Percentiles rank a stretch among this genome's conserved stretches.
Evolutionary conservation across 2,113 vertebrate species (phyloP).

Genomic region (Ploceus nigricollis): DNA sequence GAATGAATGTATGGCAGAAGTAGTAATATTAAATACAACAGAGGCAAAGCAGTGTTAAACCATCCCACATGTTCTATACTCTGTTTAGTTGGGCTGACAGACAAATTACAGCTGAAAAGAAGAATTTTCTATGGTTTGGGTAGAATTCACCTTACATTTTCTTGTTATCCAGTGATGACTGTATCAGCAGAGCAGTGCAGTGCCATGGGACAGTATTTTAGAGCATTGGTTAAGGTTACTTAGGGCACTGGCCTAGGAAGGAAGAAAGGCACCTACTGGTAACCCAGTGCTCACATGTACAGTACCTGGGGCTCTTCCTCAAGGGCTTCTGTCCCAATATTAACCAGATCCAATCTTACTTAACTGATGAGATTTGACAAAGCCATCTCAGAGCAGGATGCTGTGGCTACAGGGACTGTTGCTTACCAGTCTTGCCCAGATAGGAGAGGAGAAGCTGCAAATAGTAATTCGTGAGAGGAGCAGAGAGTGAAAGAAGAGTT

Average conservation of each 20-base stretch:
- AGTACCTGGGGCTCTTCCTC: background rate
- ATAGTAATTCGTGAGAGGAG: rapidly evolving
- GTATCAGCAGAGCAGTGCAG: background rate
- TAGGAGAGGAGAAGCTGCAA: background rate
- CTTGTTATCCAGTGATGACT: background rate
- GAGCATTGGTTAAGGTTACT: background rate
- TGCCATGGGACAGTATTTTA: background rate
- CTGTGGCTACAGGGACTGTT: background rate
- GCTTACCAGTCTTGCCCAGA: background rate
- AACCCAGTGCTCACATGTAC: background rate
- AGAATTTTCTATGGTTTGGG: background rate
- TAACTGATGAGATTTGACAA: background rate
- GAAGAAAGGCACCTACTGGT: background rate
- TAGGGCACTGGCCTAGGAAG: background rate
- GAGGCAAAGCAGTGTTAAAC: background rate
- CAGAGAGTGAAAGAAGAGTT: background rate
- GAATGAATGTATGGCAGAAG: background rate
- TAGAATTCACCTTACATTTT: background rate
- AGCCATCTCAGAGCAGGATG: background rate
- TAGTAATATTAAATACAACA: background rate
- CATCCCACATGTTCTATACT: background rate
- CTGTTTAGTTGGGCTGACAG: background rate
- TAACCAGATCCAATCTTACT: background rate
- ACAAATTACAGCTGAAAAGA: background rate
- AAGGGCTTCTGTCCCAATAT: background rate